phyloP scores from a whole-genome alignment of 2,113 vertebrate genomes.

The Aegotheles bennettii region DNA sequence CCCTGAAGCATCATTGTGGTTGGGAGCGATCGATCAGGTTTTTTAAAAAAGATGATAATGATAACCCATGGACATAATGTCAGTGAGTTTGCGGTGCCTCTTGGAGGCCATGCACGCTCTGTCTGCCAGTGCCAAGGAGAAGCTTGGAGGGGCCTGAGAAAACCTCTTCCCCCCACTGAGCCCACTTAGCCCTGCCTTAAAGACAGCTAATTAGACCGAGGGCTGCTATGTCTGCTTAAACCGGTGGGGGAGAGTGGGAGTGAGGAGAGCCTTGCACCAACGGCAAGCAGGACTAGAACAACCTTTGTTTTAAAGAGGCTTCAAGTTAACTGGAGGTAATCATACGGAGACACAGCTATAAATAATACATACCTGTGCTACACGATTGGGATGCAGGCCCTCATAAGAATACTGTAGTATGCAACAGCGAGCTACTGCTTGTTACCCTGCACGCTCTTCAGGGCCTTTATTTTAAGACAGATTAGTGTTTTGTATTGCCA shows the following conservation, averaged over 20 bases:
- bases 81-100: constrained; percentile 77
- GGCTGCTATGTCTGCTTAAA: constrained; percentile 18
- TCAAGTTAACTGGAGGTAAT: constrained; percentile 44
- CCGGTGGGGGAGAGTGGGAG: background rate
- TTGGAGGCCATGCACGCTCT: constrained; percentile 51
- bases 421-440: background rate
- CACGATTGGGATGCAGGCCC: background rate
- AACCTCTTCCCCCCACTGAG: constrained; percentile 57
- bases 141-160: constrained; percentile 48
- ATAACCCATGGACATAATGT: constrained; percentile 94
- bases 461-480: background rate
- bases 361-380: background rate
- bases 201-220: constrained; percentile 66
- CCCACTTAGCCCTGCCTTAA: constrained; percentile 67
- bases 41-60: constrained; percentile 82
- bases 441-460: rapidly evolving
- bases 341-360: background rate
- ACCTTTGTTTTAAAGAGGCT: constrained; percentile 42
- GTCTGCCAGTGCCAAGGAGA: constrained; percentile 32
- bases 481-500: background rate
- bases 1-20: constrained; percentile 88
- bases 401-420: background rate
- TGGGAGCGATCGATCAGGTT: constrained; percentile 84
- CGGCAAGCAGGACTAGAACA: background rate
- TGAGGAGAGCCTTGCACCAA: background rate